Base-by-base conservation (phyloP, 1,140 invertebrate species). In the Probaryconus sp. region DNA sequence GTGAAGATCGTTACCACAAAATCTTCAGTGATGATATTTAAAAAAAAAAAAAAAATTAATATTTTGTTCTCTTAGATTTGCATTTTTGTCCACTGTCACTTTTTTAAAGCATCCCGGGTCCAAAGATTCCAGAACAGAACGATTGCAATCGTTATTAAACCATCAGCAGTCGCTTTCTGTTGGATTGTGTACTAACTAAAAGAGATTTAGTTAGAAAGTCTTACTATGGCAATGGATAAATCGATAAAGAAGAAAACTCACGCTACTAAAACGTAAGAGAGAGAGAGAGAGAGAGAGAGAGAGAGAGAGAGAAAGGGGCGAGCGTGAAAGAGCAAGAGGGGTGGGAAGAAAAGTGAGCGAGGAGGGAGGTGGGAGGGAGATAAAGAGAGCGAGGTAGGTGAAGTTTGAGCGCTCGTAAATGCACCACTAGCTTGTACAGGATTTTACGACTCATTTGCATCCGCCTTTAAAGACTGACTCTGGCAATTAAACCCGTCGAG, bases 371-470 rank as follows among this genome's bases (percentile, higher is more conserved):
- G 45, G 7, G 38, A 30, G 30, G 24, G 33, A 55, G 35, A 68
- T 21, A 51, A 47, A 63, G 21, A 37, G 50, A 3, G 42, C 53
- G 33, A 47, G 51, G 17, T 13, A 38, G 50, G 9, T 42, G 43
- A 77, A 78, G 77, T 86, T 86, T 84, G 68, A 65, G 76, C 76
- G 81, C 80, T 85, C 83, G 83, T 86, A 86, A 85, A 86, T 79
- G 81, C 76, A 71, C 69, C 70, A 61, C 75, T 67, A 73, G 72
- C 75, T 68, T 70, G 69, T 65, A 61, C 77, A 76, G 55, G 60
- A 79, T 83, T 86, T 86, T 85, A 86, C 78, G 80, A 79, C 79
- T 82, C 84, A 85, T 85, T 84, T 85, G 82, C 83, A 84, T 84
- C 76, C 78, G 79, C 78, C 81, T 82, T 85, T 86, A 81, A 85